Conservation (phyloP, 1,140 invertebrate species). For the Polypedilum vanderplanki region DNA sequence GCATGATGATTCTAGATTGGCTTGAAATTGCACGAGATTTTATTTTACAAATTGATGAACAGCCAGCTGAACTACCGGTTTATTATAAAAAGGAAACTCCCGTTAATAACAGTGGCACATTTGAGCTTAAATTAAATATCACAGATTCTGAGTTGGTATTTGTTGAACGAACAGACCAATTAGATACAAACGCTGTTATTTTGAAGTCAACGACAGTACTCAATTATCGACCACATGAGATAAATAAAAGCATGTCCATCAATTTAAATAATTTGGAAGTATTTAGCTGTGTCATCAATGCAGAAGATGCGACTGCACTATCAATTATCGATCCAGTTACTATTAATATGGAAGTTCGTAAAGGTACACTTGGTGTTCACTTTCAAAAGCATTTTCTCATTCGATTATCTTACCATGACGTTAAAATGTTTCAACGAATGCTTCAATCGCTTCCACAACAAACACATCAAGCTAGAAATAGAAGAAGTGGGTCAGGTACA, state of each 20-base stretch:
- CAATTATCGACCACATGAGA: slow-evolving; percentile 65
- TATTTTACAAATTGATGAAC: slow-evolving; percentile 47
- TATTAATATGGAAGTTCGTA: slow-evolving; percentile 62
- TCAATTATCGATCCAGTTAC: slow-evolving; percentile 94
- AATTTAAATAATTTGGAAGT: slow-evolving; percentile 86
- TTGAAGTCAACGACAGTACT: slow-evolving; percentile 84
- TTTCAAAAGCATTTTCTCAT: slow-evolving; percentile 68
- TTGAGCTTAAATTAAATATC: slow-evolving; percentile 88
- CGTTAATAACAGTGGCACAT: slow-evolving; percentile 41
- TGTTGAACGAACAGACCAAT: slow-evolving; percentile 79
- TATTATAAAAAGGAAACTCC: not conserved
- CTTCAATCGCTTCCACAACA: slow-evolving; percentile 78
- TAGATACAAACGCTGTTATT: slow-evolving; percentile 91
- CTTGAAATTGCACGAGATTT: slow-evolving; percentile 80
- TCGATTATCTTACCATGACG: slow-evolving; percentile 87
- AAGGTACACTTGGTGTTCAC: slow-evolving; percentile 50
- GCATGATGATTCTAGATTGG: slow-evolving; percentile 93
- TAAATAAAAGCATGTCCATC: slow-evolving; percentile 71
- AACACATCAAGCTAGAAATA: slow-evolving; percentile 51
- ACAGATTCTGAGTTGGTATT: slow-evolving; percentile 92
- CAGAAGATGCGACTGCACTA: slow-evolving; percentile 88
- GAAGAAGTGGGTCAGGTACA: slow-evolving; percentile 32
- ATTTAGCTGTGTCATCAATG: slow-evolving; percentile 86
- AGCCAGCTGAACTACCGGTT: slow-evolving; percentile 20
- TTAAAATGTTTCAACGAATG: slow-evolving; percentile 85